Percentiles rank a stretch among this genome's conserved stretches.
Evolutionary conservation across 2,888 invertebrate genomes (phyloP).

Genomic region (Meloe dianella): DNA sequence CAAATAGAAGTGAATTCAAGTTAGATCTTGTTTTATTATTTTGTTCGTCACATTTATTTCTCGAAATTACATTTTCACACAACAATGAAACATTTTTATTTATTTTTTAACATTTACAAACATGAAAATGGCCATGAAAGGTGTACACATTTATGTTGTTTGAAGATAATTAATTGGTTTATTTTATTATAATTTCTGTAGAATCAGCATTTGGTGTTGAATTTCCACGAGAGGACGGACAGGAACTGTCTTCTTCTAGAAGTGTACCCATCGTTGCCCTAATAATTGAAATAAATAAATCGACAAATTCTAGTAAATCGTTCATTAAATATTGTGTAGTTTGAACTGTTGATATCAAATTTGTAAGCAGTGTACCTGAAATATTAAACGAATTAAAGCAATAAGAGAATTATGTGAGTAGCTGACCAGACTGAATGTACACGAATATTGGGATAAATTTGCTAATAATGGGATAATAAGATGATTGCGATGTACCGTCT

Average conservation of each 20-base stretch:
- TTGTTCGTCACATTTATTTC: background rate
- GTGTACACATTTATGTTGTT: background rate
- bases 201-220: conserved; percentile 26
- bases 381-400: background rate
- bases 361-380: background rate
- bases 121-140: background rate
- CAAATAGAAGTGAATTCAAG: background rate
- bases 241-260: conserved; percentile 47
- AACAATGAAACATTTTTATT: background rate
- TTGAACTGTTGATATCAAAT: background rate
- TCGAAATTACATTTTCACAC: background rate
- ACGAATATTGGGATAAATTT: background rate
- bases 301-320: background rate
- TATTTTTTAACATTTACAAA: background rate
- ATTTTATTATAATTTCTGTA: background rate
- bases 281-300: conserved; percentile 9
- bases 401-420: background rate
- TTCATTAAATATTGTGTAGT: background rate
- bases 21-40: background rate
- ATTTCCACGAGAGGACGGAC: conserved; percentile 45
- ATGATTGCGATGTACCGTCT: conserved; percentile 45
- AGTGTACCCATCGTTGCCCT: conserved; percentile 50
- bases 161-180: background rate
- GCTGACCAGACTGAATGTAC: no score
- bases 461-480: background rate